Evolutionary conservation across 2,113 vertebrate genomes (phyloP).

Genomic region (Urocynchramus pylzowi): DNA sequence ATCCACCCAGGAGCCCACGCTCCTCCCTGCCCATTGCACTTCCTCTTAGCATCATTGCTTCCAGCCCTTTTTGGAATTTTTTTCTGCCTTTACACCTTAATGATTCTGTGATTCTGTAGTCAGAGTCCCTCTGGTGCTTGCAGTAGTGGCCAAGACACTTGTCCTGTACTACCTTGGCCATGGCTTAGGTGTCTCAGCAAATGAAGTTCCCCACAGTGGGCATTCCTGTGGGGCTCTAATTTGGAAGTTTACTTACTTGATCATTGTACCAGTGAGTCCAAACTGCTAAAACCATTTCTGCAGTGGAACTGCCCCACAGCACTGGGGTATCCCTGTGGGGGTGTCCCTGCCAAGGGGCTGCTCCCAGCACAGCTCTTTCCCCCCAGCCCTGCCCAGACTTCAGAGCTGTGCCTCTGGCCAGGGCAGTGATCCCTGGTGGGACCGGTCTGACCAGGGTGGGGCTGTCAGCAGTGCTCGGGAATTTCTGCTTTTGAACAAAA

Average conservation of each 20-base stretch:
- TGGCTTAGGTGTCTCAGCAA: not conserved
- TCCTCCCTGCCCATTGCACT: not conserved
- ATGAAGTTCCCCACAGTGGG: not conserved
- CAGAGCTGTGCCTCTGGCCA: not conserved
- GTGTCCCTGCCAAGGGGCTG: not conserved
- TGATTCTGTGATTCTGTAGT: not conserved
- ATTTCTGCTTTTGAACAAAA: not conserved
- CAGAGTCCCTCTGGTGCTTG: not conserved
- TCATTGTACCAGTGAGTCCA: not conserved
- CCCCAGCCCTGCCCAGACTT: not conserved
- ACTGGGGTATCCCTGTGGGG: not conserved
- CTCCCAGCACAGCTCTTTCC: not conserved
- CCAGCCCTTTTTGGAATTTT: not conserved
- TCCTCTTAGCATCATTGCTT: not conserved
- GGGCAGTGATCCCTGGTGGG: not conserved
- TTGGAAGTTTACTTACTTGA: not conserved
- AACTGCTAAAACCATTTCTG: not conserved
- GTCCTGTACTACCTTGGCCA: not conserved
- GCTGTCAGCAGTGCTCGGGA: not conserved
- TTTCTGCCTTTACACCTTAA: not conserved
- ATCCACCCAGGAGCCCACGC: rapidly evolving
- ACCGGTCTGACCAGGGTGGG: not conserved
- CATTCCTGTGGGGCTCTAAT: not conserved
- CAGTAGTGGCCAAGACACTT: not conserved
- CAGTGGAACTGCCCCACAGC: not conserved